These are phyloP conservation scores for Stigmatopora argus DNA, from an alignment of 2,113 vertebrate genomes.

Conservation along the genomic window DNA sequence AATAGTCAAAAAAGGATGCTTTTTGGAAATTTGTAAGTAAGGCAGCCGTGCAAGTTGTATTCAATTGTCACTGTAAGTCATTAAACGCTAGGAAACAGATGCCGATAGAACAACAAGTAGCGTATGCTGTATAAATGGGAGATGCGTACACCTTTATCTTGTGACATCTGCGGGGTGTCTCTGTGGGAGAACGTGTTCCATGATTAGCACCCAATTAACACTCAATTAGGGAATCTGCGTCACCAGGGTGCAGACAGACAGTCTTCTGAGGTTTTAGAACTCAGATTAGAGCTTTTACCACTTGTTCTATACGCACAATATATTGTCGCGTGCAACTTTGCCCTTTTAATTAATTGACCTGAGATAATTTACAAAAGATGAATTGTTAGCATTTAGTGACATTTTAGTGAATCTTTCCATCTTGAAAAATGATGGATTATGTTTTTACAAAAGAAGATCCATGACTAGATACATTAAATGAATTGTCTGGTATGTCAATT, in stretches of 20 bases:
- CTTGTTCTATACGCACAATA: slow-evolving; percentile 44
- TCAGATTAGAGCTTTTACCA: slow-evolving; percentile 42
- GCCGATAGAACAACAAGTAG: neutral
- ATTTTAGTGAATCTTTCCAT: neutral
- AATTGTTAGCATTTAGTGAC: neutral
- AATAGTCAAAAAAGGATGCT: slow-evolving; percentile 18
- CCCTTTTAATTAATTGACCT: neutral
- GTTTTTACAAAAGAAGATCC: too few relatives aligned
- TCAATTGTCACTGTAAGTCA: slow-evolving; percentile 6
- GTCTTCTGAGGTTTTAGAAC: slow-evolving; percentile 51
- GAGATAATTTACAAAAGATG: neutral
- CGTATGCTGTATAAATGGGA: slow-evolving; percentile 29
- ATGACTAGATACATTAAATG: too few relatives aligned
- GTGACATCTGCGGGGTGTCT: slow-evolving; percentile 60
- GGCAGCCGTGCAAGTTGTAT: neutral
- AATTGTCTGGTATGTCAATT: too few relatives aligned
- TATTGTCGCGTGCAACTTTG: slow-evolving; percentile 9
- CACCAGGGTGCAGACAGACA: slow-evolving; percentile 50
- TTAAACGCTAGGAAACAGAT: slow-evolving; percentile 31
- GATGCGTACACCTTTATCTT: slow-evolving; percentile 34
- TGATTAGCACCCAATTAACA: slow-evolving; percentile 73
- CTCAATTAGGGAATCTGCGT: slow-evolving; percentile 61
- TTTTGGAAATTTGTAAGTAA: neutral
- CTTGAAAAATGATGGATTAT: too few relatives aligned
- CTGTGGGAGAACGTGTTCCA: slow-evolving; percentile 58